Base-by-base conservation (phyloP, 2,888 invertebrate species). In the Gastracanthus pulcherrimus region DNA sequence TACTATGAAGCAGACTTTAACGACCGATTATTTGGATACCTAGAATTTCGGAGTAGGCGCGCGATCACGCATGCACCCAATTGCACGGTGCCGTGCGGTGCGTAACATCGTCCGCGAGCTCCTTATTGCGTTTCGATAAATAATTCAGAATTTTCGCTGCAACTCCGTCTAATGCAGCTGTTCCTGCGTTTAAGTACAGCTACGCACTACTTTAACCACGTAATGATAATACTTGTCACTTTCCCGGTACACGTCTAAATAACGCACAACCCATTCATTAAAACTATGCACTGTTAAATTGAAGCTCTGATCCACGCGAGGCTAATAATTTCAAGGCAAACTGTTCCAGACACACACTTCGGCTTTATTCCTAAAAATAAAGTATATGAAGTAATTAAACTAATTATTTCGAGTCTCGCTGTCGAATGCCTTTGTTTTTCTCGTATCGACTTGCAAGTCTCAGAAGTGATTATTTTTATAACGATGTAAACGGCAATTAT, bases 241-340 rank as follows among this genome's bases (percentile, higher is more conserved):
- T 70, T 70, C 70, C 34, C 26, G 26, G 3, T 48, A 69, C 45
- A n/a, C 69, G 69, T 69, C 48, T 34, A 34, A 70, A 55, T 34
- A 71, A 74, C 74, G 75, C 62, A 41, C 66, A 51, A 51, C 23
- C 66, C 51, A 66, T 51, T 66, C 66, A 75, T 75, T 36, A 66
- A 66, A 64, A 67, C n/a, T 67, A 51, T 55, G 67, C 45, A 58
- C 58, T 48, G 60, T 76, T 45, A 60, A 76, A 48, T 45, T 31
- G 60, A 23, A 58, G 60, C 76, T 48, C 9, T 23, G 66, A 76
- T 69, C 60, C 76, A 31, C 60, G 23, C 26, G 38, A 11, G 38
- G 51, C 51, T 76, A 67, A 76, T 76, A 67, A 76, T 67, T 76
- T 76, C 55, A 66, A 48, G 74, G 23, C 62, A 41, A 62, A 51